Base-by-base conservation (phyloP, 2,888 invertebrate species). In the Dicranocentrus wangi region DNA sequence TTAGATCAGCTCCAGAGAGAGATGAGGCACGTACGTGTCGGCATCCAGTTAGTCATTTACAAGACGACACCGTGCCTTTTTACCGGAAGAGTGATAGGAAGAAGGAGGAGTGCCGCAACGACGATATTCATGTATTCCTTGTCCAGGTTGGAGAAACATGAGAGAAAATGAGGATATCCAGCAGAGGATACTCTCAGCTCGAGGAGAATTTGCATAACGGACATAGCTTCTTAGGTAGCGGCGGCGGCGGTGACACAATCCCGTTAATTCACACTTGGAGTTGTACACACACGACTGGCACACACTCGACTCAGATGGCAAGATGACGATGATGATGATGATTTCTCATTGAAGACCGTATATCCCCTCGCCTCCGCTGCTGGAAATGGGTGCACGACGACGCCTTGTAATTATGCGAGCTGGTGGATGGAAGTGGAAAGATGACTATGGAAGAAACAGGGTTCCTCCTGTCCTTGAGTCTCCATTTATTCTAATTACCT, bases 401-500 rank as follows among this genome's bases (percentile, higher is more conserved):
- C n/a, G n/a, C 39, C 13, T 13, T 39, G 39, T 39, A 8, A 8
- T 8, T 39, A 39, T 13, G 5, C 13, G 13, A 13, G 13, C 5
- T 13, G 39, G 39, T 8, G 39, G 5, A 8, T 5, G 13, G 39
- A 39, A 47, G n/a, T n/a, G 13, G 47, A 47, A n/a, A 47, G n/a
- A n/a, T 10, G n/a, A 10, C 3, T n/a, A 47, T 47, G 32, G 13
- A 47, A n/a, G n/a, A 10, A 47, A n/a, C 5, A 47, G 47, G 15
- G 10, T n/a, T n/a, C n/a, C 47, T n/a, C n/a, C 13, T 53, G 1
- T 55, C 10, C 25, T 25, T 23, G 25, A 21, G 25, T 55, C 25
- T 13, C 25, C 55, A 55, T 55, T 25, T 25, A 55, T 55, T 55
- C 55, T 55, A 55, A 55, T 55, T 55, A 55, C 47, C 13, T 10